phyloP scores from a whole-genome alignment of 2,113 vertebrate species.

The Cisticola juncidis region DNA sequence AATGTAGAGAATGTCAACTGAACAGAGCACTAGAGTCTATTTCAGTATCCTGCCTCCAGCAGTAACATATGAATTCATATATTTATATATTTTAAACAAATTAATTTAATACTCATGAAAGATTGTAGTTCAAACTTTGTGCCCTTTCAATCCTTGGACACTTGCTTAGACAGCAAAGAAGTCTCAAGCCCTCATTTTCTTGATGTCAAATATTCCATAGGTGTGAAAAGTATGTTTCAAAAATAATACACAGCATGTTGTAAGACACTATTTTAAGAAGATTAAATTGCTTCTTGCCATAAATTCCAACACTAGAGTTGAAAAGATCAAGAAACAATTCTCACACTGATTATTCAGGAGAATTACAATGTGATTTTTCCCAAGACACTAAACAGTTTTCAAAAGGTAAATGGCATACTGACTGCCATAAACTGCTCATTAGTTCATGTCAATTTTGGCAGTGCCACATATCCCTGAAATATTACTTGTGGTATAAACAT shows the following conservation, averaged over 20 bases:
- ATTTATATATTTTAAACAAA: neutral
- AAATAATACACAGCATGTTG: neutral
- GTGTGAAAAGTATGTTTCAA: neutral
- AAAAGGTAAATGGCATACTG: neutral
- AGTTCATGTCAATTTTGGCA: neutral
- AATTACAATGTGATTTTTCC: neutral
- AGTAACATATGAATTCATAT: neutral
- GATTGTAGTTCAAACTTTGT: neutral
- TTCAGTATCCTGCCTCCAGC: constrained; percentile 27
- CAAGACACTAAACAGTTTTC: neutral
- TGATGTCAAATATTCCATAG: neutral
- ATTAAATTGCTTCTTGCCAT: neutral
- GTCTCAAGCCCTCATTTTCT: neutral
- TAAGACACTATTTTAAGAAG: neutral
- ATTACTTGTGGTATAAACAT: neutral
- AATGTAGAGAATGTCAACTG: neutral
- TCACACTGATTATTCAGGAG: neutral
- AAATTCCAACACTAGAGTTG: neutral
- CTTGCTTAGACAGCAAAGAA: neutral
- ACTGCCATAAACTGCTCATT: neutral
- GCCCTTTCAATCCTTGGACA: neutral
- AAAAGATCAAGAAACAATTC: neutral
- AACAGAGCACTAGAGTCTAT: neutral
- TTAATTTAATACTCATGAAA: constrained; percentile 14
- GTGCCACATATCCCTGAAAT: neutral